Percentiles rank a stretch among this genome's conserved stretches.
phyloP scores from a whole-genome alignment of 1,140 invertebrate species.

The Laodelphax striatellus region DNA sequence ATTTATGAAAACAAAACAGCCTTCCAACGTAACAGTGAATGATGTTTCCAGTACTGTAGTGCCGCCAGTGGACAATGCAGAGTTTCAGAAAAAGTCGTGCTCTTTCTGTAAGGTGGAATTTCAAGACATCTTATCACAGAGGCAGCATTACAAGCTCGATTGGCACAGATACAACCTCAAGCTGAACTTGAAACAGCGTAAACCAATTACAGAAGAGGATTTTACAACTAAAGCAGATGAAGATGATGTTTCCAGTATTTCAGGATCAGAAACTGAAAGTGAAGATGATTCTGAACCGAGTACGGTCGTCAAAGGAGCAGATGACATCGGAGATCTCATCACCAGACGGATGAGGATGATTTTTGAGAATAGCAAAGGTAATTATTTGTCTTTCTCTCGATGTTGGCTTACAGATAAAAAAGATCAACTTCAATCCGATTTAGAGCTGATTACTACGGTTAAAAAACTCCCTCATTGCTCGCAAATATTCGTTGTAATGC shows the following conservation, averaged over 20 bases:
- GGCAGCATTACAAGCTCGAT: constrained; percentile 80
- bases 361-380: constrained; percentile 50
- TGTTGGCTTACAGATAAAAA: constrained; percentile 55
- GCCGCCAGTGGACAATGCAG: not conserved
- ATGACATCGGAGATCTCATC: constrained; percentile 36
- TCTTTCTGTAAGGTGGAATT: constrained; percentile 42
- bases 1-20: constrained; percentile 43
- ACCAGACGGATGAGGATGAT: constrained; percentile 55
- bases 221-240: constrained; percentile 40
- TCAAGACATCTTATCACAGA: constrained; percentile 43
- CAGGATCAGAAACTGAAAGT: constrained; percentile 49
- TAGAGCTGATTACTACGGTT: constrained; percentile 32
- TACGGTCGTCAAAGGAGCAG: constrained; percentile 23
- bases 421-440: constrained; percentile 33
- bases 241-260: constrained; percentile 66
- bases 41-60: not conserved
- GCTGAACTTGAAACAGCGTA: constrained; percentile 75
- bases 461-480: constrained; percentile 24
- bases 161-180: constrained; percentile 97
- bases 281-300: constrained; percentile 33
- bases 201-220: constrained; percentile 69
- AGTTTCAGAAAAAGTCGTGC: constrained; percentile 24
- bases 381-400: constrained; percentile 59
- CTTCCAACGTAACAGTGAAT: constrained; percentile 15
- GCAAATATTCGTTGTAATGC: constrained; percentile 54